A percentile compares a stretch with the other conserved stretches of the same genome.
These are phyloP conservation scores for Seladonia tumulorum DNA, from an alignment of 2,888 invertebrate species.

Conservation along the genomic window DNA sequence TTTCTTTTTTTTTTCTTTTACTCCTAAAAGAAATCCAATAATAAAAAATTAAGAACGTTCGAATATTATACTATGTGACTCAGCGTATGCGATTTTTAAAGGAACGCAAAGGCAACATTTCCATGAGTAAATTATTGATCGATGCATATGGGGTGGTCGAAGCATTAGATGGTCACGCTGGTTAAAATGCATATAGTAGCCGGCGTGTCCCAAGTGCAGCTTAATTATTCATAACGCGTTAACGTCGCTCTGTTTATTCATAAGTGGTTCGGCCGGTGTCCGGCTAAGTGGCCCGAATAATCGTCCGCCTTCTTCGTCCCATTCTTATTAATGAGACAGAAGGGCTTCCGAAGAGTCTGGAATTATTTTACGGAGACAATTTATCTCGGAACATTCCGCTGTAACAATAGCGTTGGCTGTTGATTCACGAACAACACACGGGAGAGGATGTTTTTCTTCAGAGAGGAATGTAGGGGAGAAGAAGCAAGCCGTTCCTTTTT, in stretches of 20 bases:
- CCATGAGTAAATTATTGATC: not conserved
- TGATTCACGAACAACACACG: not conserved
- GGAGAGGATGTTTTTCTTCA: not conserved
- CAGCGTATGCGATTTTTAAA: not conserved
- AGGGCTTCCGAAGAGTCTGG: not conserved
- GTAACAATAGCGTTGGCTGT: not conserved
- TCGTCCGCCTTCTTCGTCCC: slow-evolving; percentile 32
- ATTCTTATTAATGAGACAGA: slow-evolving; percentile 32
- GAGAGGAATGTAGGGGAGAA: not conserved
- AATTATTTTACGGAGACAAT: not conserved
- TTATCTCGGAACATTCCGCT: not conserved
- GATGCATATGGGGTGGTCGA: slow-evolving; percentile 8
- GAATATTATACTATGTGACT: not conserved
- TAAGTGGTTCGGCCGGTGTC: slow-evolving; percentile 38
- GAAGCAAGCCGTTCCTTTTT: not conserved
- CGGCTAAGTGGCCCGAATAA: slow-evolving; percentile 22
- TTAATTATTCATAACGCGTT: slow-evolving; percentile 64
- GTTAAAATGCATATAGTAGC: slow-evolving; percentile 21
- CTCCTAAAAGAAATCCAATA: no score
- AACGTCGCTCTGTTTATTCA: slow-evolving; percentile 62
- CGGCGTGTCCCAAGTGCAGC: slow-evolving; percentile 35
- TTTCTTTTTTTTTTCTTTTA: no score
- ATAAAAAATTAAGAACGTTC: no score
- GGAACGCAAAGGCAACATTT: not conserved
- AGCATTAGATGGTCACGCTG: not conserved